A percentile compares a stretch with the other conserved stretches of the same genome.
Conservation (phyloP, 1,140 invertebrate genomes). For the Drosophila neocordata region DNA sequence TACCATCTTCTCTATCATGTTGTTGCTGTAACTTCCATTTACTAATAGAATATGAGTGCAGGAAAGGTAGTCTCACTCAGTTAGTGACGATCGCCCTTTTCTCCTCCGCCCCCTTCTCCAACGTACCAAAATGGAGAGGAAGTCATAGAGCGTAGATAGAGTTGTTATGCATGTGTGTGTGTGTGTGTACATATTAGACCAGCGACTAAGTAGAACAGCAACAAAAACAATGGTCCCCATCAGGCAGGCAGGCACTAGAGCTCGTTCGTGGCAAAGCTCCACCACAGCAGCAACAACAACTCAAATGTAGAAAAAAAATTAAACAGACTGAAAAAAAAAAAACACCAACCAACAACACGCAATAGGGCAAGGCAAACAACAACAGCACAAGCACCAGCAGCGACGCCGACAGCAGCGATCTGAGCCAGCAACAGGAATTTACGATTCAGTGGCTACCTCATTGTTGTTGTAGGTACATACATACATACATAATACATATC, state of each 20-base stretch:
- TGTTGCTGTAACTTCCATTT: conserved; percentile 46
- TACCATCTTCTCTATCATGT: neutral
- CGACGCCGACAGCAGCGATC: conserved; percentile 32
- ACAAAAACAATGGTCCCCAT: conserved; percentile 54
- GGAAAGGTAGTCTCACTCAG: conserved; percentile 29
- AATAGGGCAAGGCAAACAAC: conserved; percentile 82
- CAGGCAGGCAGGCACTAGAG: conserved; percentile 19
- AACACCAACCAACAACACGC: conserved; percentile 74
- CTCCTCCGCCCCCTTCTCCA: conserved; percentile 6
- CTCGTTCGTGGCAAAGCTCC: conserved; percentile 69
- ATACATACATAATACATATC: conserved; percentile 27
- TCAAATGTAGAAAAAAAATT: conserved; percentile 73
- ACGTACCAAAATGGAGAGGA: conserved; percentile 43
- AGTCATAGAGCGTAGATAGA: conserved; percentile 61
- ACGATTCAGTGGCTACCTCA: conserved; percentile 75
- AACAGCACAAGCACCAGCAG: conserved; percentile 48
- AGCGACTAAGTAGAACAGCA: conserved; percentile 70
- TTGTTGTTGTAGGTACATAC: conserved; percentile 53
- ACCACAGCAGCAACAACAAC: conserved; percentile 59
- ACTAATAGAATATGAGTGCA: conserved; percentile 46
- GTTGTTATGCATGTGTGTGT: conserved; percentile 24
- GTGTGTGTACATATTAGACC: conserved; percentile 44
- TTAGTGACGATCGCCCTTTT: neutral
- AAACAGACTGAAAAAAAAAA: conserved; percentile 74
- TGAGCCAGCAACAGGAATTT: conserved; percentile 77